Evolutionary conservation across 1,140 invertebrate species (phyloP), one percentile per base, ranked within the genome.

Genomic region (Eueides isabella): DNA sequence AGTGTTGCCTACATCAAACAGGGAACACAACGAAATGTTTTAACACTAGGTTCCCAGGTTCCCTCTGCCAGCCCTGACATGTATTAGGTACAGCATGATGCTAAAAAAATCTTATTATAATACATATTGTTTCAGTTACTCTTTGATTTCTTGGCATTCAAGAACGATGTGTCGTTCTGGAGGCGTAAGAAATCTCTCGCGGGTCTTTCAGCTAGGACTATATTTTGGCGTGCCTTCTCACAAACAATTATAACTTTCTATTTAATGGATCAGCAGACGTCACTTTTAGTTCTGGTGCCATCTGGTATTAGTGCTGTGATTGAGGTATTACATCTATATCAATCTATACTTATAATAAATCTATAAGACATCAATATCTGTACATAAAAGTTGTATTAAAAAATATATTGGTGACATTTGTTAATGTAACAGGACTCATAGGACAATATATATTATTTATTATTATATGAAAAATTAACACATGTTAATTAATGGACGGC

Each of bases 151-250:
- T 93, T 99, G 62, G 98, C 99, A 2, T 99, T 99, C 84, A 99
- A 99, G 95, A 99, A 99, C 92, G 99, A 99, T 82, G 97, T 99
- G 5, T 96, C 95, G 77, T 99, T 99, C 89, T 99, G 99, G 99
- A 95, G 96, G 71, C 95, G 95, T 14, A 96, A 97, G 80, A 95
- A 95, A 38, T 97, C 96, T 1, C 96, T 99, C 90, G 97, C 96
- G 33, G 99, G 99, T 1, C 87, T 99, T 2, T 99, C 98, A 7
- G 95, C 96, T 11, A 95, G 97, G 71, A 98, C 97, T 4, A 96
- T 99, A 5, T 80, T 99, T 9, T 99, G 99, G 98, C 94, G 98
- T 66, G 97, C 97, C 31, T 97, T 99, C 83, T 99, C 98, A 71
- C 98, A 99, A 89, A 94, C 96, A 61, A 95, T 99, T n/a, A 96